Percentiles rank a stretch among this genome's conserved stretches.
These are phyloP conservation scores for Glomeris maerens DNA, from an alignment of 1,140 invertebrate genomes.

Conservation along the genomic window DNA sequence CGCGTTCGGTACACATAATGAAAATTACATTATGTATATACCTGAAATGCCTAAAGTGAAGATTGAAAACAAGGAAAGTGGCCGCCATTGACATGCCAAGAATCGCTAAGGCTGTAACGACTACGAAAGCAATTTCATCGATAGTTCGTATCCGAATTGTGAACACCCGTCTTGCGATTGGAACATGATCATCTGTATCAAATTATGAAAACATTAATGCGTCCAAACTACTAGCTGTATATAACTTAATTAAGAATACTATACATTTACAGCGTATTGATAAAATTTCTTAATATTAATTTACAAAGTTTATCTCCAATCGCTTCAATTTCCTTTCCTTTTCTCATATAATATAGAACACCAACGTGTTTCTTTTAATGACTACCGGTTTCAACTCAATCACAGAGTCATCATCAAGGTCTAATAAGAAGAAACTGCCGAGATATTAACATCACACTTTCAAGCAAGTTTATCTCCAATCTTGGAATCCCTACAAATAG, in stretches of 20 bases:
- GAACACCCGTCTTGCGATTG: conserved; percentile 55
- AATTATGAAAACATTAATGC: not conserved
- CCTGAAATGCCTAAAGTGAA: conserved; percentile 73
- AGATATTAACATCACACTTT: too few relatives aligned
- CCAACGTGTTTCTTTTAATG: not conserved
- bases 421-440: too few relatives aligned
- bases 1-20: too few relatives aligned
- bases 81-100: conserved; percentile 61
- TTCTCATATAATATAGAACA: not conserved
- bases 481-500: too few relatives aligned
- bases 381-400: too few relatives aligned
- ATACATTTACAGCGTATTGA: too few relatives aligned
- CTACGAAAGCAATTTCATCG: conserved; percentile 53
- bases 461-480: too few relatives aligned
- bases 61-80: conserved; percentile 67
- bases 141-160: conserved; percentile 56
- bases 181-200: conserved; percentile 44
- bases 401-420: too few relatives aligned
- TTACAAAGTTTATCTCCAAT: too few relatives aligned
- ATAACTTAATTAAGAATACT: too few relatives aligned
- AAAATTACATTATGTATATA: conserved; percentile 37
- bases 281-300: too few relatives aligned
- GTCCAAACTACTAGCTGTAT: not conserved
- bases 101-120: conserved; percentile 49
- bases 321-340: not conserved